These are phyloP conservation scores for Meandrina meandrites DNA, from an alignment of 92 coral and sea anemone genomes.

Conservation along the genomic window DNA sequence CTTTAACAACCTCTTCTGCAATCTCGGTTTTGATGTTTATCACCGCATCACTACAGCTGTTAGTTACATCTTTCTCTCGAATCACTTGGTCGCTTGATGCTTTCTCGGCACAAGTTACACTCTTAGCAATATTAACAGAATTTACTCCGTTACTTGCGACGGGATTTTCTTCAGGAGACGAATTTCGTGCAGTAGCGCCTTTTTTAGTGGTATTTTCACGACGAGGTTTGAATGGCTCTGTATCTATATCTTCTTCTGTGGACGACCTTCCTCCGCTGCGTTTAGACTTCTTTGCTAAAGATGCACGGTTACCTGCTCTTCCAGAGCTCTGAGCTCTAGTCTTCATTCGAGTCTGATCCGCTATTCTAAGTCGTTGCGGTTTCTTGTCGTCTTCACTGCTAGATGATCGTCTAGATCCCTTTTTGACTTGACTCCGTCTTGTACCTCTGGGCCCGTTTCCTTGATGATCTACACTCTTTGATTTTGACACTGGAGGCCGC, in stretches of 20 bases:
- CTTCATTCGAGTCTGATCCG: neutral
- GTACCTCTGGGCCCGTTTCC: neutral
- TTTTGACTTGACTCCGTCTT: neutral
- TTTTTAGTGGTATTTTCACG: neutral
- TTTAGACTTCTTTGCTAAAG: neutral
- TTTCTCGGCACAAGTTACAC: neutral
- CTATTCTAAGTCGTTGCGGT: neutral
- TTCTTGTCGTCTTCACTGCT: constrained; percentile 32
- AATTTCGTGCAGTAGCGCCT: neutral
- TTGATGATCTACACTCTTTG: constrained; percentile 18
- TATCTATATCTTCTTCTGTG: neutral
- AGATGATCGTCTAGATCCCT: constrained; percentile 2
- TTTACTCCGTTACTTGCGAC: neutral
- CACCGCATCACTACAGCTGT: neutral
- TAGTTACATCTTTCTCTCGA: neutral
- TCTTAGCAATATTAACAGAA: neutral
- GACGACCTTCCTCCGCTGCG: neutral
- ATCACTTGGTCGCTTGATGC: neutral
- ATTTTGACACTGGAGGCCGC: constrained; percentile 19
- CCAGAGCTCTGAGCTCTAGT: neutral
- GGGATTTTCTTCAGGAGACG: neutral
- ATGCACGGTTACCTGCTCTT: neutral
- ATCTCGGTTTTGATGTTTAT: neutral
- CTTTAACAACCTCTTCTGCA: neutral
- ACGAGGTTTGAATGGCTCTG: neutral